Conservation (phyloP, 2,797 vertebrate genomes). For the Sebastes cheni region DNA sequence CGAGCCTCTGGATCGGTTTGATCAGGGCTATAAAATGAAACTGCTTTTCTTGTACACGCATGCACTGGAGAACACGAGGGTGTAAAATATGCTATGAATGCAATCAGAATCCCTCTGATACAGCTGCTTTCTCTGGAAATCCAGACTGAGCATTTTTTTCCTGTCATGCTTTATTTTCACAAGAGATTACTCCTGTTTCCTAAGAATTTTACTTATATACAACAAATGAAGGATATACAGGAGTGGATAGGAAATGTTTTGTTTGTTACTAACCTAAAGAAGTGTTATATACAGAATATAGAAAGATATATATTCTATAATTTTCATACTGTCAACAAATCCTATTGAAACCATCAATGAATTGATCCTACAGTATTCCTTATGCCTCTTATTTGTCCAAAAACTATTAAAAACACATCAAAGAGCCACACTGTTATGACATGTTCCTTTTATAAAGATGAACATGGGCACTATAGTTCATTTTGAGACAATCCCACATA, state of each 20-base stretch:
- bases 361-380: not conserved
- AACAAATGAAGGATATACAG: not conserved
- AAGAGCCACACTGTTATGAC: not conserved
- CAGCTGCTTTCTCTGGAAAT: slow-evolving; percentile 1
- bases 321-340: not conserved
- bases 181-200: not conserved
- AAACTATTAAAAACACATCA: not conserved
- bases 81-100: slow-evolving; percentile 24
- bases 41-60: slow-evolving; percentile 29
- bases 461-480: not conserved
- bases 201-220: not conserved
- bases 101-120: not conserved
- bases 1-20: slow-evolving; percentile 29
- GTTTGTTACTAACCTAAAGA: not conserved
- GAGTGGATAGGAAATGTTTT: not conserved
- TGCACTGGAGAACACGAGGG: slow-evolving; percentile 11
- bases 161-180: not conserved
- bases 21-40: slow-evolving; percentile 56
- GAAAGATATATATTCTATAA: not conserved
- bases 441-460: not conserved
- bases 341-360: not conserved
- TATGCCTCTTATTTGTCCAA: not conserved
- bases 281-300: not conserved
- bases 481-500: not conserved
- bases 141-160: not conserved